A percentile compares a stretch with the other conserved stretches of the same genome.
phyloP scores from a whole-genome alignment of 2,113 vertebrate genomes.

The Columba janthina region DNA sequence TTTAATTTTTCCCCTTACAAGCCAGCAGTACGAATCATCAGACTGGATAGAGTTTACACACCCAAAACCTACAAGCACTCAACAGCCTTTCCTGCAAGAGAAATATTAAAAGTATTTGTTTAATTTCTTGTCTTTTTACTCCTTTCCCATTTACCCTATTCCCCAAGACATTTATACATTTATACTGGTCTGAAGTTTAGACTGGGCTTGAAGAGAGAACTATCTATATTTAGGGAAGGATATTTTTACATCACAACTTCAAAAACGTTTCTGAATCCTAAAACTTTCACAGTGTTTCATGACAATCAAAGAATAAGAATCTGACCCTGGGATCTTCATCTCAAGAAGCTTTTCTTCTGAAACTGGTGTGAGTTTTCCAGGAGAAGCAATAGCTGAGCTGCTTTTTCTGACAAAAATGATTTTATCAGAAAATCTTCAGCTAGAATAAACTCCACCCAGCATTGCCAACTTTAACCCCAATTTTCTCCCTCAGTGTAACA shows the following conservation, averaged over 20 bases:
- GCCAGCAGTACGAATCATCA: neutral
- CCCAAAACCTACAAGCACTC: neutral
- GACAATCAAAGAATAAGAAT: neutral
- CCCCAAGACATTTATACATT: neutral
- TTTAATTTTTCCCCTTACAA: neutral
- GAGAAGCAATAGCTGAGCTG: neutral
- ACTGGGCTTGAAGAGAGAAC: neutral
- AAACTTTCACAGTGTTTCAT: neutral
- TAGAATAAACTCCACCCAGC: neutral
- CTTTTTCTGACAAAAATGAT: neutral
- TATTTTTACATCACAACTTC: neutral
- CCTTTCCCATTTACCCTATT: neutral
- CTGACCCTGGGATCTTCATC: neutral
- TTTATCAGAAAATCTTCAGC: neutral
- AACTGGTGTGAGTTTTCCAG: neutral
- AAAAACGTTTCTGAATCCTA: neutral
- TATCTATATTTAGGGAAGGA: neutral
- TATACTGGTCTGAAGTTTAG: neutral
- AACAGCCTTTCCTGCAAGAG: neutral
- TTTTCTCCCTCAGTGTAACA: neutral
- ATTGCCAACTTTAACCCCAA: neutral
- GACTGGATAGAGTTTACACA: neutral
- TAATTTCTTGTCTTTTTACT: neutral
- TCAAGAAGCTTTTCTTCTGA: neutral
- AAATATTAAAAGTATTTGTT: neutral